phyloP scores from a whole-genome alignment of 1,140 invertebrate species.

The Brachionus manjavacas region DNA sequence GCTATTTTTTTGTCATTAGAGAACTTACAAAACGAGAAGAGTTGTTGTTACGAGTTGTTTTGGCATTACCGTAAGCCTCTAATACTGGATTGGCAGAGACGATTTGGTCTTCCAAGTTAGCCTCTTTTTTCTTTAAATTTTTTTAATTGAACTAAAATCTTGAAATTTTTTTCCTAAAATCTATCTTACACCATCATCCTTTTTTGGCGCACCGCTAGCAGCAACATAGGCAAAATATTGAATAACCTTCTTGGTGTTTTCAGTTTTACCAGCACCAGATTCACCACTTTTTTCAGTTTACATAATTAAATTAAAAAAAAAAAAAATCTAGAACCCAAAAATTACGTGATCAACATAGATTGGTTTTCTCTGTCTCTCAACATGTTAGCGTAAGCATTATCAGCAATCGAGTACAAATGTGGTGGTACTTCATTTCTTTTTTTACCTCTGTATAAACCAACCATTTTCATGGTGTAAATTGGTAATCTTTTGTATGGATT shows the following conservation, averaged over 20 bases:
- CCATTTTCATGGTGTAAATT: conserved; percentile 91
- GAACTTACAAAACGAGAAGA: conserved; percentile 66
- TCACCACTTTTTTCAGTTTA: conserved; percentile 57
- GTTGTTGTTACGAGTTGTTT: conserved; percentile 65
- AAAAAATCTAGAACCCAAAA: not conserved
- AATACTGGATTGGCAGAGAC: conserved; percentile 62
- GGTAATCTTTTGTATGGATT: conserved; percentile 99
- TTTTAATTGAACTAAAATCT: not conserved
- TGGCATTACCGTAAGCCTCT: conserved; percentile 64
- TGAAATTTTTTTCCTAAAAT: conserved; percentile 44
- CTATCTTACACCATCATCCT: conserved; percentile 40
- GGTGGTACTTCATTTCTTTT: conserved; percentile 99
- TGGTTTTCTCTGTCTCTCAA: conserved; percentile 60
- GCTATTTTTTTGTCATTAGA: not conserved
- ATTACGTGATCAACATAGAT: conserved; percentile 62
- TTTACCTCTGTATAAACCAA: conserved; percentile 94
- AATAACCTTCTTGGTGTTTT: conserved; percentile 68
- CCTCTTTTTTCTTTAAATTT: conserved; percentile 20
- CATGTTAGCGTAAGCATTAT: conserved; percentile 99
- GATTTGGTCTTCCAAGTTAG: conserved; percentile 64
- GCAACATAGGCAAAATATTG: conserved; percentile 65
- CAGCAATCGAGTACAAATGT: conserved; percentile 99
- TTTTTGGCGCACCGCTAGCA: conserved; percentile 9
- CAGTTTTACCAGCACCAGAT: conserved; percentile 66
- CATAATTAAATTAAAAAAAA: not conserved